phyloP scores from a whole-genome alignment of 1,140 invertebrate genomes.

The Dendrolimus punctatus region DNA sequence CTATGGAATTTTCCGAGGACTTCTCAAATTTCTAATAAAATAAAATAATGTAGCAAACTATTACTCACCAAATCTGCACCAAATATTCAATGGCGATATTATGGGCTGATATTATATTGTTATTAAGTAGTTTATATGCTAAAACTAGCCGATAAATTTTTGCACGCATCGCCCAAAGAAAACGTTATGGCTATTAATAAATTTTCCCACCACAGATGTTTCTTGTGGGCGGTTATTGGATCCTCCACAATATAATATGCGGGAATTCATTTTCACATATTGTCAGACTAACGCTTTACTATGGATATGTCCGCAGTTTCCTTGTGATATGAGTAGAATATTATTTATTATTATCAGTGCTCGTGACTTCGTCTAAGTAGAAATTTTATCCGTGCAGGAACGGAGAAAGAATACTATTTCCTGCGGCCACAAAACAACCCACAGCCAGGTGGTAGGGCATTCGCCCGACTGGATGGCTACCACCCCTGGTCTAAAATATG shows the following conservation, averaged over 20 bases:
- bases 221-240: slow-evolving; percentile 36
- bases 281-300: slow-evolving; percentile 21
- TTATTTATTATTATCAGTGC: neutral
- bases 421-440: too few relatives aligned
- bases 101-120: too few relatives aligned
- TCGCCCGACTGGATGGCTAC: neutral
- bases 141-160: neutral
- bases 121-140: neutral
- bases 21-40: too few relatives aligned
- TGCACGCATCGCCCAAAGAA: slow-evolving; percentile 5
- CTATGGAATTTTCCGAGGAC: too few relatives aligned
- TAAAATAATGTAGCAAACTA: too few relatives aligned
- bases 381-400: too few relatives aligned
- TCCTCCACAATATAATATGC: slow-evolving; percentile 44
- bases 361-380: neutral
- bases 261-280: slow-evolving; percentile 44
- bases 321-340: neutral
- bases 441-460: neutral
- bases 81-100: too few relatives aligned
- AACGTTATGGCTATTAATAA: slow-evolving; percentile 25
- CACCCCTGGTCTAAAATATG: too few relatives aligned
- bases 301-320: slow-evolving; percentile 5
- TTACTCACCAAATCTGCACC: too few relatives aligned
- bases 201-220: slow-evolving; percentile 44
- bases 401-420: too few relatives aligned